These are phyloP conservation scores for Oscheius sp. DNA, from an alignment of 2,888 invertebrate species.

Conservation along the genomic window DNA sequence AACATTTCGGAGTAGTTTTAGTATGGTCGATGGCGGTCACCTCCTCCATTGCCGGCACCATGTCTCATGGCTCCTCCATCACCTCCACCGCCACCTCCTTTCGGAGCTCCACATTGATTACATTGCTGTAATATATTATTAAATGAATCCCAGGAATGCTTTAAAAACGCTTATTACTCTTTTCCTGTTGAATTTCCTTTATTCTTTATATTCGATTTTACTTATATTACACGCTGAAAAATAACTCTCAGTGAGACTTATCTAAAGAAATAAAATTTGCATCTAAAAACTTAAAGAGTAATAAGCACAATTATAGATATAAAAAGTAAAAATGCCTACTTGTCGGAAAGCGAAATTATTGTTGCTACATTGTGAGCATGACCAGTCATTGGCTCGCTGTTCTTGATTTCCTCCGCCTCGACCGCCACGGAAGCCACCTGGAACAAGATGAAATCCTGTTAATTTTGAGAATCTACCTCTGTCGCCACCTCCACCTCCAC, in stretches of 20 bases:
- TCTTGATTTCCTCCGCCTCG: conserved; percentile 56
- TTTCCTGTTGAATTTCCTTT: no score
- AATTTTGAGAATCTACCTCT: conserved; percentile 32
- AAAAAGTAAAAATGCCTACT: conserved; percentile 28
- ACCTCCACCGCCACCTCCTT: conserved; percentile 32
- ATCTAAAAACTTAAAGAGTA: neutral
- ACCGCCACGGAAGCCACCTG: conserved; percentile 34
- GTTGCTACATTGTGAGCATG: conserved; percentile 62
- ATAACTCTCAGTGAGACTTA: no score
- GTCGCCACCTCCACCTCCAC: conserved; percentile 39
- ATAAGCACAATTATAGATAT: neutral
- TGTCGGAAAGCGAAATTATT: conserved; percentile 65
- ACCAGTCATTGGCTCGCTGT: conserved; percentile 63
- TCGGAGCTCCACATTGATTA: conserved; percentile 49
- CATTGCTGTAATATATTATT: conserved; percentile 42
- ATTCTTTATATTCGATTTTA: no score
- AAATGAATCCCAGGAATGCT: no score
- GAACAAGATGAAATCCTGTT: conserved; percentile 68
- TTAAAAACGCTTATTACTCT: no score
- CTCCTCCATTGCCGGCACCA: conserved; percentile 37
- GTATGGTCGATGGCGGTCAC: conserved; percentile 31
- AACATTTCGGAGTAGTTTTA: no score
- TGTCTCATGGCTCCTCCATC: conserved; percentile 36
- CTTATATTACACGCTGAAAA: no score
- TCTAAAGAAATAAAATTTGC: neutral